A percentile compares a stretch with the other conserved stretches of the same genome.
These are phyloP conservation scores for Linhomoeus sp. DNA, from an alignment of 2,888 invertebrate genomes.

Conservation along the genomic window DNA sequence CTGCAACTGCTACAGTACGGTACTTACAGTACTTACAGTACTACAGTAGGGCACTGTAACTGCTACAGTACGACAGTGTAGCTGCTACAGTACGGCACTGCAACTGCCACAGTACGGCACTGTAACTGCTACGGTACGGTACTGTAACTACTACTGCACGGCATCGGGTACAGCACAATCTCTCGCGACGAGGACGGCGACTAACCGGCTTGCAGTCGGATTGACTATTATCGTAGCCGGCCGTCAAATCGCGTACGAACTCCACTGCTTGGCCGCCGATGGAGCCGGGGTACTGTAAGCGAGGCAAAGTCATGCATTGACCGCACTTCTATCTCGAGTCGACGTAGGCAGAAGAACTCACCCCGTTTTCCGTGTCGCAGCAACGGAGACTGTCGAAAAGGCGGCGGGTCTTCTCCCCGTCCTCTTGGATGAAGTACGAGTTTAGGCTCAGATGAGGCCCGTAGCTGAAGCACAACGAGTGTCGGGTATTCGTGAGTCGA, in stretches of 20 bases:
- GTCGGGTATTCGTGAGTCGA: too few species aligned
- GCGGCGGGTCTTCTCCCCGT: conserved; percentile 43
- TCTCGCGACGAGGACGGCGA: too few species aligned
- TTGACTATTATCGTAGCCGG: conserved; percentile 56
- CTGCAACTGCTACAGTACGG: too few species aligned
- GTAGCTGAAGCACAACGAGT: conserved; percentile 47
- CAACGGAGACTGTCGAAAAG: conserved; percentile 67
- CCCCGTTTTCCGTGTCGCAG: conserved; percentile 32
- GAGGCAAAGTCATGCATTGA: not conserved
- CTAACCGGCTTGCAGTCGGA: conserved; percentile 46
- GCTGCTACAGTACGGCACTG: too few species aligned
- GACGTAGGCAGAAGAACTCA: not conserved
- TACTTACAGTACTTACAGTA: too few species aligned
- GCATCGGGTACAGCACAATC: too few species aligned
- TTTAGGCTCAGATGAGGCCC: conserved; percentile 71
- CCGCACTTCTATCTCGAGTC: not conserved
- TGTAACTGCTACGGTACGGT: too few species aligned
- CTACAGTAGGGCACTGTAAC: too few species aligned
- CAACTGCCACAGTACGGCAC: too few species aligned
- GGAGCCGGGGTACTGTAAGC: conserved; percentile 33
- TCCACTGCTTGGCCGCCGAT: conserved; percentile 38
- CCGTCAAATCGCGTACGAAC: conserved; percentile 64
- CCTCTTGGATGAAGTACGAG: conserved; percentile 71
- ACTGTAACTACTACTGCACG: too few species aligned
- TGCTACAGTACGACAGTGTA: too few species aligned